Evolutionary conservation across 2,797 vertebrate genomes (phyloP).

Genomic region (Chrosomus eos): DNA sequence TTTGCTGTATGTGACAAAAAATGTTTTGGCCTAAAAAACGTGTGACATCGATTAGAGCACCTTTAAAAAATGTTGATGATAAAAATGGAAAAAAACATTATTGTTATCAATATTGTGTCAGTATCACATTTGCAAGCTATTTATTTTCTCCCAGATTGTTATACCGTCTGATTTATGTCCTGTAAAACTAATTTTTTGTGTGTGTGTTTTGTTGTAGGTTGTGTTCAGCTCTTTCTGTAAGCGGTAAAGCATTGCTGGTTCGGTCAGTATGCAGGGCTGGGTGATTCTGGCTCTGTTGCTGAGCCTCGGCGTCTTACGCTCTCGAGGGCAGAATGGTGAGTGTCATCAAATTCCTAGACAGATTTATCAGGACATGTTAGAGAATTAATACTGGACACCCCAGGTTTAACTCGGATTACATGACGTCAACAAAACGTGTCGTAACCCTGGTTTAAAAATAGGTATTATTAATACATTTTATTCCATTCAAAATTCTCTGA

Average conservation of each 20-base stretch:
- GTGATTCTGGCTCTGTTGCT: constrained; percentile 59
- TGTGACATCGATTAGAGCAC: too few species aligned
- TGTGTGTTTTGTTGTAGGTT: constrained; percentile 1
- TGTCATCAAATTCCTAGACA: background rate
- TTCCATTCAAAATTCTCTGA: background rate
- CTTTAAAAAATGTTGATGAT: background rate
- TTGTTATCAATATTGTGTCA: too few species aligned
- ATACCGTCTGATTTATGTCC: background rate
- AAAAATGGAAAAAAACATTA: background rate
- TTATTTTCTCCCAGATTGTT: background rate
- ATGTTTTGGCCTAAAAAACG: too few species aligned
- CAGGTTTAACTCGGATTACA: background rate
- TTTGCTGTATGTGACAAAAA: too few species aligned
- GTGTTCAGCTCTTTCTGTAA: background rate
- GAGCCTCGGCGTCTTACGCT: constrained; percentile 41
- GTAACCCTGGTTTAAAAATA: too few species aligned
- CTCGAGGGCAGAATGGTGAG: constrained; percentile 67
- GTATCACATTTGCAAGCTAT: background rate
- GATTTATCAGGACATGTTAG: background rate
- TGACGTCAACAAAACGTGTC: background rate
- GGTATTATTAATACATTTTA: background rate
- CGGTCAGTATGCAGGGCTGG: constrained; percentile 25
- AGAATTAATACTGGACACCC: background rate
- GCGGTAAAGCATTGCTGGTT: background rate
- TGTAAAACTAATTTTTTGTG: background rate